Conservation (phyloP, 2,113 vertebrate genomes). For the Orcinus orca region DNA sequence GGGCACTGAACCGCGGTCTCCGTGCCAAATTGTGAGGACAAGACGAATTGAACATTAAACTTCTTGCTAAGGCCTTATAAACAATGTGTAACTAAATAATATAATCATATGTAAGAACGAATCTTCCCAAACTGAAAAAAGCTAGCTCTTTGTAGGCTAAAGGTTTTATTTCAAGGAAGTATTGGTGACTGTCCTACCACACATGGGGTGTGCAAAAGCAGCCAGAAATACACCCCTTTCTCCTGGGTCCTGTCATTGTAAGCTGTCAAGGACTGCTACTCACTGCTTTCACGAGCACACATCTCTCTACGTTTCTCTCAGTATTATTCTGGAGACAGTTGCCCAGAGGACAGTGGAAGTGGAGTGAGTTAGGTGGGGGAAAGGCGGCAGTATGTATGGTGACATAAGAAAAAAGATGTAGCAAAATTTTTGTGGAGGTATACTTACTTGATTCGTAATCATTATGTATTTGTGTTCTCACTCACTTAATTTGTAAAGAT, state of each 20-base stretch:
- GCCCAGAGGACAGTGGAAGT: fast-evolving
- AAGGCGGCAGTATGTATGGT: fast-evolving
- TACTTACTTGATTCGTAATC: background rate
- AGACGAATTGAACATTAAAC: background rate
- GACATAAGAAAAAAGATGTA: background rate
- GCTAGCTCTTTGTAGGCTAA: background rate
- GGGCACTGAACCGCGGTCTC: background rate
- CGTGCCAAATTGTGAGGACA: background rate
- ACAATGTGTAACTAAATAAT: fast-evolving
- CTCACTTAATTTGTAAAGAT: background rate
- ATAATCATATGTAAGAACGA: fast-evolving
- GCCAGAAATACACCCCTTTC: too few relatives aligned
- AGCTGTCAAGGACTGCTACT: fast-evolving
- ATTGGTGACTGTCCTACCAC: fast-evolving
- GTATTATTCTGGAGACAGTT: fast-evolving
- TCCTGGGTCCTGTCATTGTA: fast-evolving
- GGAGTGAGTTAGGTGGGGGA: fast-evolving
- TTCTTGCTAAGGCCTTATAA: background rate
- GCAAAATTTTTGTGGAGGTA: background rate
- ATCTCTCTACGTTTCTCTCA: fast-evolving
- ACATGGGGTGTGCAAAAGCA: fast-evolving
- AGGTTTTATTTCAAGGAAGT: fast-evolving
- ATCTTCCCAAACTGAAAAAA: background rate
- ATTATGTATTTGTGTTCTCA: background rate
- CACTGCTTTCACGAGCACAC: fast-evolving